Percentiles rank a stretch among this genome's conserved stretches.
phyloP scores from a whole-genome alignment of 2,113 vertebrate genomes.

The Natator depressus region DNA sequence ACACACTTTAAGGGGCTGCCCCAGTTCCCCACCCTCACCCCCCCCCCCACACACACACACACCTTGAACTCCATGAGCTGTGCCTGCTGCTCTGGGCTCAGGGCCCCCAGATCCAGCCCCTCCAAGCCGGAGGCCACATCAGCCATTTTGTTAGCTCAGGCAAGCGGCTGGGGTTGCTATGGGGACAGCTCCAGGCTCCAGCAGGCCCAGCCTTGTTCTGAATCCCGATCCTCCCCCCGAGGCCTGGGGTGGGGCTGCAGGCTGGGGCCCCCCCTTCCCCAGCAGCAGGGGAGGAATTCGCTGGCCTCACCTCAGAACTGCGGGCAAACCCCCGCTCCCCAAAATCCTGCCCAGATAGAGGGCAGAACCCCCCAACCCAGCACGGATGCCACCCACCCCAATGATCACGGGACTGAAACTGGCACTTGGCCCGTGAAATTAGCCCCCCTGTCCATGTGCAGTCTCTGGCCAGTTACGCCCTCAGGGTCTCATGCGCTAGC shows the following conservation, averaged over 20 bases:
- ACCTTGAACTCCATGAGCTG: constrained; percentile 66
- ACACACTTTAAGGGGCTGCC: not conserved
- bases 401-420: not conserved
- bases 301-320: not conserved
- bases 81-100: constrained; percentile 14
- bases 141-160: constrained; percentile 53
- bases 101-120: not conserved
- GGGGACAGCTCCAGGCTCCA: not conserved
- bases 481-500: not conserved
- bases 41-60: not conserved
- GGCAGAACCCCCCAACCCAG: not conserved
- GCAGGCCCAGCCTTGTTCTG: not conserved
- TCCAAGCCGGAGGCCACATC: not conserved
- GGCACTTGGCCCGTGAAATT: not conserved
- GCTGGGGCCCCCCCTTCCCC: not conserved
- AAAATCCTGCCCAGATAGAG: not conserved
- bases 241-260: not conserved
- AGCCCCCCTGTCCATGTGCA: not conserved
- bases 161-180: not conserved
- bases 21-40: not conserved
- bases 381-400: not conserved
- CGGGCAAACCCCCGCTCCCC: not conserved
- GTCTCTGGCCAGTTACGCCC: not conserved
- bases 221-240: not conserved
- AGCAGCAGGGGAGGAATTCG: not conserved